Base-by-base conservation (phyloP, 2,113 vertebrate genomes). In the Periophthalmodon schlosseri region DNA sequence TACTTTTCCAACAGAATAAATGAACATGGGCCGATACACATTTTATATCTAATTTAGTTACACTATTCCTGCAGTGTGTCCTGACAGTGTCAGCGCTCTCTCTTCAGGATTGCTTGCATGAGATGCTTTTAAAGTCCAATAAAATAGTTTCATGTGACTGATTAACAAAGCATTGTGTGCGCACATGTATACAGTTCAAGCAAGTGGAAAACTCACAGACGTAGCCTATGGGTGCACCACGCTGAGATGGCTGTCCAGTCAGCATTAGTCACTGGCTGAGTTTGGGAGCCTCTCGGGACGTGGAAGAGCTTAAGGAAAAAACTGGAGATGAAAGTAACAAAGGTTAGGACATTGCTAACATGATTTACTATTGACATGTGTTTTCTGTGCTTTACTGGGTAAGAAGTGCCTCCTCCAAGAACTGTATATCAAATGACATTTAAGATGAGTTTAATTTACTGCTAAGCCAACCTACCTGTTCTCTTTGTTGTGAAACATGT, bases 181-280 rank as follows among this genome's bases (percentile, higher is more conserved):
- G 56, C 70, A 34, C 65, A 68, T 68, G 47, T 50, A 12, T 54
- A 28, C 28, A 28, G 47, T 50, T n/a, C 61, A 39, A 64, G 56
- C 54, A 77, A 64, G 82, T 70, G 77, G 64, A 72, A 86, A 66
- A 83, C 63, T 70, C 34, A 66, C 68, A 69, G 75, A 88, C 78
- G 81, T 79, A 34, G 75, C 75, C 63, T 52, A 75, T 47, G 72
- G 72, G 52, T 80, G 81, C 78, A 72, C 70, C 86, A 85, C 63
- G 80, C 80, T 71, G 78, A 75, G 79, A 60, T 69, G 56, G 64
- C 49, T 71, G 78, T 86, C 73, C 74, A 88, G 79, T 91, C 88
- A 89, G 85, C 84, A 76, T 84, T 83, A 84, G 47, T 87, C 77
- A 83, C 69, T 28, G 36, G 65, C 66, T 50, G 66, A 69, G 70